Conservation (phyloP, 2,888 invertebrate species). For the Lepidochrysops patricia region DNA sequence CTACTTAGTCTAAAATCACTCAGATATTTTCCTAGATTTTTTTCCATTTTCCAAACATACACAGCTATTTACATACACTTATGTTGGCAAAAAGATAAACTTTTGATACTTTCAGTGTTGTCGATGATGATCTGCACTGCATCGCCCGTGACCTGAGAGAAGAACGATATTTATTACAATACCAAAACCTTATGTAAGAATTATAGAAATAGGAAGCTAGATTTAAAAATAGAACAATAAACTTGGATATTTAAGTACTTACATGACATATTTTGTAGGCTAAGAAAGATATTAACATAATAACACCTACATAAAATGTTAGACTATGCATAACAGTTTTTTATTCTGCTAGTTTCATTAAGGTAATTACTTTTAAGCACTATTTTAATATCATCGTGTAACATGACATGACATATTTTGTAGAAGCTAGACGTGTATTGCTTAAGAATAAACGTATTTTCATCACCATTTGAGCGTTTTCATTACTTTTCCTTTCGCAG, state of each 20-base stretch:
- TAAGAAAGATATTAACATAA: background rate
- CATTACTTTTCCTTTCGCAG: background rate
- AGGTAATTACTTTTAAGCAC: too few relatives aligned
- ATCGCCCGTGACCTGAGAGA: slow-evolving; percentile 55
- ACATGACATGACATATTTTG: background rate
- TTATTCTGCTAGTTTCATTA: too few relatives aligned
- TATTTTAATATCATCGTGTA: too few relatives aligned
- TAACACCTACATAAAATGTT: too few relatives aligned
- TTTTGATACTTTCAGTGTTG: background rate
- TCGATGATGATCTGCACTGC: slow-evolving; percentile 39
- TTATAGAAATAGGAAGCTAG: background rate
- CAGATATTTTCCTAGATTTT: too few relatives aligned
- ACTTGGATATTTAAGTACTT: too few relatives aligned
- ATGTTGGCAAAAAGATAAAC: background rate
- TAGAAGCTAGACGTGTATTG: background rate
- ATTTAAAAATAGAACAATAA: background rate
- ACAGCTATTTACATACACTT: too few relatives aligned
- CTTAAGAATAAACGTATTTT: background rate
- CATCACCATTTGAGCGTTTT: background rate
- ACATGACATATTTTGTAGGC: too few relatives aligned
- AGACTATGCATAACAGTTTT: too few relatives aligned
- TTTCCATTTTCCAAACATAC: too few relatives aligned
- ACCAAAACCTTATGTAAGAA: slow-evolving; percentile 63
- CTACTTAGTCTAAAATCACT: too few relatives aligned
- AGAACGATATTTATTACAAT: slow-evolving; percentile 51